These are phyloP conservation scores for Motacilla alba DNA, from an alignment of 2,113 vertebrate species.

Conservation along the genomic window DNA sequence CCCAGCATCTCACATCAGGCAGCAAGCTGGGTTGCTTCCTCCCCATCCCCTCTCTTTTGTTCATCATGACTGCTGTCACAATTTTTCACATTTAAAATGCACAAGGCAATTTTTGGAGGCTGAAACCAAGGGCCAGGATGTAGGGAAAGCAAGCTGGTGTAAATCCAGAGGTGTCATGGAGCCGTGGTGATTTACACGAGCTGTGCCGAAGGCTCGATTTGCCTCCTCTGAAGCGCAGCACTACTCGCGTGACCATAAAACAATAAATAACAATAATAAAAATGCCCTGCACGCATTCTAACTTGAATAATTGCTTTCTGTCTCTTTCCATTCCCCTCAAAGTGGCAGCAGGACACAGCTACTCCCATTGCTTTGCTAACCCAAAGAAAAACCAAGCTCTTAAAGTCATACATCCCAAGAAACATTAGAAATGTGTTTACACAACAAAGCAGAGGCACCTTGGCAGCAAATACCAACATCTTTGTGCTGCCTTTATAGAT, in stretches of 20 bases:
- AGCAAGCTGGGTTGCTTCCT: neutral
- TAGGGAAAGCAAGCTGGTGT: neutral
- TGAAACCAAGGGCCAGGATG: neutral
- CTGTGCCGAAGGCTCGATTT: neutral
- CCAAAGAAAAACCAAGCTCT: neutral
- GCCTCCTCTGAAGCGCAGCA: neutral
- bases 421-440: neutral
- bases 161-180: neutral
- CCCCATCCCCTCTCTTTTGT: neutral
- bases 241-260: neutral
- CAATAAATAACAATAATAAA: constrained; percentile 43
- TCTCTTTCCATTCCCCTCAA: neutral
- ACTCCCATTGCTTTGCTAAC: constrained; percentile 8
- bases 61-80: neutral
- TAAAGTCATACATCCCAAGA: neutral
- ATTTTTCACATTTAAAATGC: neutral
- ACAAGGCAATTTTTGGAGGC: neutral
- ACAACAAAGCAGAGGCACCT: neutral
- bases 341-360: neutral
- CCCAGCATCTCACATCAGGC: neutral
- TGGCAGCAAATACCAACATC: neutral
- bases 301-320: constrained; percentile 37
- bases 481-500: neutral
- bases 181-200: neutral
- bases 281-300: neutral